Conservation (phyloP, 2,888 invertebrate genomes). For the Andrena trimmerana region DNA sequence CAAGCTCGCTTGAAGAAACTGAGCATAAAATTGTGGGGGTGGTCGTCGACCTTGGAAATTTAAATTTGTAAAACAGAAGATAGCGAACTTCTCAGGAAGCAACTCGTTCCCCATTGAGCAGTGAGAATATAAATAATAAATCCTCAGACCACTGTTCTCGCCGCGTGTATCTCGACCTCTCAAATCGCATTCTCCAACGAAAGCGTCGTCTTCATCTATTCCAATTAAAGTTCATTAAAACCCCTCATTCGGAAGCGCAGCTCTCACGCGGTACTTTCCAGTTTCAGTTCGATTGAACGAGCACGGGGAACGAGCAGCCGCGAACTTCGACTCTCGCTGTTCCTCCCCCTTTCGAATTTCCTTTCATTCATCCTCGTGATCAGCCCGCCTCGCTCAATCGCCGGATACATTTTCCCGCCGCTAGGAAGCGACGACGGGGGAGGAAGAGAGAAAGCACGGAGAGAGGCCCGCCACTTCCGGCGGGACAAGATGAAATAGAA, state of each 20-base stretch:
- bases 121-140: too few relatives aligned
- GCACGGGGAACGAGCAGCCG: not conserved
- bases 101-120: too few relatives aligned
- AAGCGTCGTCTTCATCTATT: too few relatives aligned
- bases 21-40: too few relatives aligned
- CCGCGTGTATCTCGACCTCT: too few relatives aligned
- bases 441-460: not conserved
- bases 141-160: too few relatives aligned
- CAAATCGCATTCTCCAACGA: too few relatives aligned
- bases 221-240: not conserved
- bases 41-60: too few relatives aligned
- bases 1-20: too few relatives aligned
- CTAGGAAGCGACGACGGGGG: not conserved
- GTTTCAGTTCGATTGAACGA: slow-evolving; percentile 65
- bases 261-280: slow-evolving; percentile 66
- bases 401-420: slow-evolving; percentile 4
- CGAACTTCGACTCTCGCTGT: slow-evolving; percentile 44
- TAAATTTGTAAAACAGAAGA: too few relatives aligned
- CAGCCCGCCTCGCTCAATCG: slow-evolving; percentile 11
- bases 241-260: not conserved
- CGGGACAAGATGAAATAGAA: slow-evolving; percentile 30
- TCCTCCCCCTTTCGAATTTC: slow-evolving; percentile 33
- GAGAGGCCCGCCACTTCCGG: not conserved
- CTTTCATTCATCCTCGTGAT: slow-evolving; percentile 44
- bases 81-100: too few relatives aligned